Base-by-base conservation (phyloP, 1,140 invertebrate genomes). In the Steinernema feltiae region DNA sequence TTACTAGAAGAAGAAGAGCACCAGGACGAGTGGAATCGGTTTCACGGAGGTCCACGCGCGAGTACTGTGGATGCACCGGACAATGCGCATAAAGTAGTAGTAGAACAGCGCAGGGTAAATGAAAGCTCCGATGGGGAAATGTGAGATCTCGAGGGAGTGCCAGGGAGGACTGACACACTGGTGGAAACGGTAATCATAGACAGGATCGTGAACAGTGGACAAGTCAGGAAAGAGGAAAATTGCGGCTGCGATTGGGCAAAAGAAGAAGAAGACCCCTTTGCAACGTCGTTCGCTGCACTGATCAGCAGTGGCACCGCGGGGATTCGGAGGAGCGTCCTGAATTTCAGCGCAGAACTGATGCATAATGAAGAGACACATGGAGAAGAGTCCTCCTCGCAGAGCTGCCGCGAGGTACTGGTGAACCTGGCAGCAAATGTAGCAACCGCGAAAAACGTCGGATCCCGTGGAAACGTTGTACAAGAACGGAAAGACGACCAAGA, bases 1-100 rank as follows among this genome's bases (percentile, higher is more conserved):
- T 63, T 27, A 63, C 53, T 63, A 63, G 53, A 63, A 63, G 24
- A 63, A 63, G 53, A 63, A 63, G 53, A 63, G 12, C 3, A 63
- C 2, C 2, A 63, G 15, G 2, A 21, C 53, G 2, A 21, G 53
- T 3, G 24, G 2, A 27, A 27, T 63, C 2, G 53, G 7, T 3
- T 27, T 12, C 53, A 63, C 53, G 24, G 53, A 17, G 12, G 3
- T 27, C 12, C 24, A 27, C 3, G 53, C 53, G 12, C 53, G 12
- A 27, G 15, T 27, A 7, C 7, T 27, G 12, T 3, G 2, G 24
- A 15, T 15, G 53, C 24, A 27, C 7, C 53, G 53, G 53, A 63
- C 15, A 17, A 63, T 7, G 2, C 24, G 12, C 53, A 27, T 27
- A 7, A 7, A 63, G 53, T 63, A 63, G 24, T 17, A 63, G 12